A percentile compares a stretch with the other conserved stretches of the same genome.
phyloP scores from a whole-genome alignment of 2,113 vertebrate species.

The Triplophysa tibetana region DNA sequence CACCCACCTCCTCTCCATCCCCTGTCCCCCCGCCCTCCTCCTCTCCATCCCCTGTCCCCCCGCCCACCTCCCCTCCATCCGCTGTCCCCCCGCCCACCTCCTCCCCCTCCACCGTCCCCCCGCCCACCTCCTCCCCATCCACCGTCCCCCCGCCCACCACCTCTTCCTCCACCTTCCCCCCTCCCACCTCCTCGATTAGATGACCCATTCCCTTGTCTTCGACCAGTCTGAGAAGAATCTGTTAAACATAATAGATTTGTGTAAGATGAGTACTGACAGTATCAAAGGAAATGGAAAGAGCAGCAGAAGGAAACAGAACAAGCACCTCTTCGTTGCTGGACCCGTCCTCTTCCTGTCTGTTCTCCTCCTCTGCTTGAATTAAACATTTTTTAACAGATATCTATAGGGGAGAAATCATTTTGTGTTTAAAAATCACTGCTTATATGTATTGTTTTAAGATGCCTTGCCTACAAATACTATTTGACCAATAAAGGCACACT shows the following conservation, averaged over 20 bases:
- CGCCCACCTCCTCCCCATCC: neutral
- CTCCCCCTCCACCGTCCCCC: too few species aligned
- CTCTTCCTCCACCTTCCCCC: too few species aligned
- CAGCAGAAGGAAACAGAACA: neutral
- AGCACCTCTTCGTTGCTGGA: conserved; percentile 49
- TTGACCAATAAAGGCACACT: too few species aligned
- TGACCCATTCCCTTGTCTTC: conserved; percentile 42
- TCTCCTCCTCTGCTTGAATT: conserved; percentile 28
- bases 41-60: neutral
- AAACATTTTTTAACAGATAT: conserved; percentile 32
- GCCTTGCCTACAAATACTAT: too few species aligned
- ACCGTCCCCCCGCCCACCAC: neutral
- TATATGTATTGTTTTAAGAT: too few species aligned
- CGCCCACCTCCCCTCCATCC: too few species aligned
- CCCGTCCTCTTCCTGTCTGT: conserved; percentile 36
- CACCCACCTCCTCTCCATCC: neutral
- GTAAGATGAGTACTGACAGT: neutral
- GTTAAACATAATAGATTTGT: neutral
- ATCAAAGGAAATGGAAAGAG: neutral
- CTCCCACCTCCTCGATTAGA: neutral
- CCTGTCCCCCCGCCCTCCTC: neutral
- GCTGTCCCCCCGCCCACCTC: too few species aligned
- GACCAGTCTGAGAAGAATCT: conserved; percentile 39
- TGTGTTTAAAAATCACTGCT: too few species aligned
- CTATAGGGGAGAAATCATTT: neutral